These are phyloP conservation scores for Pteria penguin DNA, from an alignment of 2,888 invertebrate species.

Conservation along the genomic window DNA sequence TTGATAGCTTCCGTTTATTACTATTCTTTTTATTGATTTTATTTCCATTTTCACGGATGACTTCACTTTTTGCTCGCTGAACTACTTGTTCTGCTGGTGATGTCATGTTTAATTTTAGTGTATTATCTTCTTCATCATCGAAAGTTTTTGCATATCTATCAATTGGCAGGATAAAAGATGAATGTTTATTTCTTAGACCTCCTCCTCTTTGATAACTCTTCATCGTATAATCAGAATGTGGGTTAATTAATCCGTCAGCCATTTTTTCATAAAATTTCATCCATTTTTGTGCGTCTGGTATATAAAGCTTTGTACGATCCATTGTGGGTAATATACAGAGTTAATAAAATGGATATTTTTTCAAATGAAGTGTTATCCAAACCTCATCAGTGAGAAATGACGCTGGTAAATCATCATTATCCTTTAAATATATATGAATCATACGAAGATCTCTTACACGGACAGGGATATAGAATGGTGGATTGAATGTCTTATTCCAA, in stretches of 20 bases:
- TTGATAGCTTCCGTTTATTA: too few species aligned
- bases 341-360: too few species aligned
- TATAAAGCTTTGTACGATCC: neutral
- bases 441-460: neutral
- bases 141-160: neutral
- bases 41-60: too few species aligned
- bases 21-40: too few species aligned
- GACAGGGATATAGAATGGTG: neutral
- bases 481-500: neutral
- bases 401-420: too few species aligned
- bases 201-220: slow-evolving; percentile 11
- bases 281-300: slow-evolving; percentile 14
- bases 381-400: too few species aligned
- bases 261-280: slow-evolving; percentile 9
- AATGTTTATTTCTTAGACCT: too few species aligned
- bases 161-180: too few species aligned
- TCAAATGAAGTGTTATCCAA: slow-evolving; percentile 6
- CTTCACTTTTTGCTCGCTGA: too few species aligned
- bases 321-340: too few species aligned
- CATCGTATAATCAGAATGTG: neutral
- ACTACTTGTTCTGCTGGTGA: slow-evolving; percentile 17
- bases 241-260: neutral
- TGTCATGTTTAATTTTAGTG: neutral
- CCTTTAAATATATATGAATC: slow-evolving; percentile 14
- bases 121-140: neutral